These are phyloP conservation scores for Xanthorhoe designata DNA, from an alignment of 2,888 invertebrate species.

Conservation along the genomic window DNA sequence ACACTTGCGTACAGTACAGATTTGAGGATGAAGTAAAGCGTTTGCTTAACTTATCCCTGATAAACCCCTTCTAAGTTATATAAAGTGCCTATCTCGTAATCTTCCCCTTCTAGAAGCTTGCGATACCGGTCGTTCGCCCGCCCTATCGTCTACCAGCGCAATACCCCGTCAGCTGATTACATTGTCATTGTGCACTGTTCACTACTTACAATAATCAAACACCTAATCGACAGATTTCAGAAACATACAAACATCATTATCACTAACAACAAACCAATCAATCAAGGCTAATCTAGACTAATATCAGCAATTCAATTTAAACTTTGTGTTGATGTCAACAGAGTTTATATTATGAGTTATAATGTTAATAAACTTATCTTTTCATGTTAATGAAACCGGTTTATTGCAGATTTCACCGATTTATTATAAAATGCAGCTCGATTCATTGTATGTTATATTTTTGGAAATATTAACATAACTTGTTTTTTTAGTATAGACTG, in stretches of 20 bases:
- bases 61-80: not conserved
- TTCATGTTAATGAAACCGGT: conserved; percentile 9
- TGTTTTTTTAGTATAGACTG: not conserved
- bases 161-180: conserved; percentile 15
- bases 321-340: conserved; percentile 17
- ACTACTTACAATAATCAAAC: conserved; percentile 10
- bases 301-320: conserved; percentile 16
- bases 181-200: conserved; percentile 23
- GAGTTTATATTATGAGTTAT: conserved; percentile 6
- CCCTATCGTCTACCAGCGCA: conserved; percentile 13
- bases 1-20: too few relatives aligned
- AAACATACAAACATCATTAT: conserved; percentile 41
- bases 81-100: conserved; percentile 10
- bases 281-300: conserved; percentile 51
- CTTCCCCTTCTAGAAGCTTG: conserved; percentile 15
- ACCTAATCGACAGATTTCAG: conserved; percentile 17
- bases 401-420: conserved; percentile 16
- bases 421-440: conserved; percentile 5
- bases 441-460: not conserved
- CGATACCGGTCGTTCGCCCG: conserved; percentile 7
- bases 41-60: not conserved
- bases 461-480: not conserved
- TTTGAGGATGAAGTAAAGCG: not conserved
- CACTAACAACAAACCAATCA: conserved; percentile 57
- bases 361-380: not conserved